phyloP scores from a whole-genome alignment of 2,797 vertebrate species.

The Tapera naevia region DNA sequence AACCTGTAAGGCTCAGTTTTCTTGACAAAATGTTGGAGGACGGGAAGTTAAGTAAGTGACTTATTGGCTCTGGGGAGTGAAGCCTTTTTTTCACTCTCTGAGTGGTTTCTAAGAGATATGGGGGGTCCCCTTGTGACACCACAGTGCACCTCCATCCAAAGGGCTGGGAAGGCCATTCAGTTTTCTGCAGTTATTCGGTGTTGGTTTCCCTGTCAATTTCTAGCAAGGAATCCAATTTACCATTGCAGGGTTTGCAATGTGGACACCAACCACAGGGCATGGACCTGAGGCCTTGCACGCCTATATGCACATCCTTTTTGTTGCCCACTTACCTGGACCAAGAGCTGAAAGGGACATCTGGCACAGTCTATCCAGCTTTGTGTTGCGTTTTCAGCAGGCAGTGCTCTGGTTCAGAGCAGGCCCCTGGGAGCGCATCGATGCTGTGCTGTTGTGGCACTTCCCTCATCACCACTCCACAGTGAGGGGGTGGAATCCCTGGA shows the following conservation, averaged over 20 bases:
- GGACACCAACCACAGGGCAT: fast-evolving
- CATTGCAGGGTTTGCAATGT: not conserved
- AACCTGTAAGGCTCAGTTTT: not conserved
- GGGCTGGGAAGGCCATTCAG: not conserved
- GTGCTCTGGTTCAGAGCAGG: not conserved
- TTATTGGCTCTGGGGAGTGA: not conserved
- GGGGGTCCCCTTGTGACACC: not conserved
- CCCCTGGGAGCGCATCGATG: not conserved
- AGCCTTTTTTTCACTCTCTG: not conserved
- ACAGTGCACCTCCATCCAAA: not conserved
- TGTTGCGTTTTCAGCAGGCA: not conserved
- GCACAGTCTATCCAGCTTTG: not conserved
- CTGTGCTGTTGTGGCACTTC: not conserved
- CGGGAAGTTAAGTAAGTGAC: not conserved
- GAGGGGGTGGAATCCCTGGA: slow-evolving; percentile 58
- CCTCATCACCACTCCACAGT: not conserved
- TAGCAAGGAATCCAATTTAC: not conserved
- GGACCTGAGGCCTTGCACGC: not conserved
- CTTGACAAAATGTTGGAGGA: not conserved
- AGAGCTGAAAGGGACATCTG: not conserved
- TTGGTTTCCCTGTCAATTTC: not conserved
- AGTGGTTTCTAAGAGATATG: fast-evolving
- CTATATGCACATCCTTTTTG: not conserved
- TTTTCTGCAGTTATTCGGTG: not conserved
- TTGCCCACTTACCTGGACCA: not conserved